phyloP scores from a whole-genome alignment of 2,888 invertebrate species.

The Pycnomerus fuliginosus region DNA sequence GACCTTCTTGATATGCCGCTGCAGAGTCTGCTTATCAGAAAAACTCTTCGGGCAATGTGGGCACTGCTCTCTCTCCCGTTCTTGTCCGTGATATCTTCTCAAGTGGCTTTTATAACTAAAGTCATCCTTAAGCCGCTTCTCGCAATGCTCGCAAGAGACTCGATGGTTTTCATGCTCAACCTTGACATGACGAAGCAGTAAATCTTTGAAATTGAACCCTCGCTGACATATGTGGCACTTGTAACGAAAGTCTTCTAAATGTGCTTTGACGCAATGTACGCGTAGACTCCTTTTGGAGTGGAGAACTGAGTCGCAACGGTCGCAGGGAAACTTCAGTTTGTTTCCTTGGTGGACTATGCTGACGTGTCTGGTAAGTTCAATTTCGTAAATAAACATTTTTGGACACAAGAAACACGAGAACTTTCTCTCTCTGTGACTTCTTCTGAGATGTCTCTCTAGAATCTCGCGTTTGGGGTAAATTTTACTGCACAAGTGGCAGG shows the following conservation, averaged over 20 bases:
- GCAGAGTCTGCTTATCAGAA: too few relatives aligned
- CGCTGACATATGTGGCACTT: slow-evolving; percentile 58
- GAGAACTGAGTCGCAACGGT: background rate
- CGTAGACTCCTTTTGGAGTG: background rate
- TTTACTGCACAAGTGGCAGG: too few relatives aligned
- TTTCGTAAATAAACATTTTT: background rate
- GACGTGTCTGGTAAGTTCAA: background rate
- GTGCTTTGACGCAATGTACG: background rate
- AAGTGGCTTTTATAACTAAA: slow-evolving; percentile 35
- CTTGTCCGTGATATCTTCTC: too few relatives aligned
- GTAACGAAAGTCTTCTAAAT: slow-evolving; percentile 45
- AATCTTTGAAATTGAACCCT: slow-evolving; percentile 49
- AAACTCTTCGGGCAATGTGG: too few relatives aligned
- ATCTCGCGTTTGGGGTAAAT: too few relatives aligned
- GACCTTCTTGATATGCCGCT: too few relatives aligned
- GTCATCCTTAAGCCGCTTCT: slow-evolving; percentile 37
- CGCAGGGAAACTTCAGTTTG: background rate
- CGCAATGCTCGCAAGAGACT: slow-evolving; percentile 36
- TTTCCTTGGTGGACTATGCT: background rate
- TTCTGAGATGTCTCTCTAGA: too few relatives aligned
- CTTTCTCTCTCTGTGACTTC: too few relatives aligned
- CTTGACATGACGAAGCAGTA: slow-evolving; percentile 36
- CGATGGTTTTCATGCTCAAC: slow-evolving; percentile 34
- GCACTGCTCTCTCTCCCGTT: too few relatives aligned
- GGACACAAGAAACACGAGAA: background rate